Percentiles rank a stretch among this genome's conserved stretches.
Evolutionary conservation across 1,140 invertebrate species (phyloP).

Genomic region (Diuraphis noxia): DNA sequence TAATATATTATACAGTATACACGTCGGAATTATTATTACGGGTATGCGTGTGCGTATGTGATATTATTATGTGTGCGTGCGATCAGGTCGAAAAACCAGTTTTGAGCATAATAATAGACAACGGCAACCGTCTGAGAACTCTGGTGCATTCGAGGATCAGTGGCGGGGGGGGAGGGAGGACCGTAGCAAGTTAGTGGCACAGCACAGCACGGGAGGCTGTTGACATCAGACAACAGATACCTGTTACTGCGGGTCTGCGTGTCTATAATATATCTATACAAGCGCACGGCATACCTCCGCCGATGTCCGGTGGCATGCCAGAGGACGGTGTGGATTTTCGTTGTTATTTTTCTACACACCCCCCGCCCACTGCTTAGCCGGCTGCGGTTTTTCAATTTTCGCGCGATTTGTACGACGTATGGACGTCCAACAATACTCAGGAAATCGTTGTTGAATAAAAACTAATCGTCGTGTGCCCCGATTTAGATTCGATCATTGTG

Average conservation of each 20-base stretch:
- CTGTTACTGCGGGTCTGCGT: constrained; percentile 3
- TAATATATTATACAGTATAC: not conserved
- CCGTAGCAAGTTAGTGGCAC: constrained; percentile 3
- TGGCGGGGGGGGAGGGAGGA: too few species aligned
- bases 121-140: constrained; percentile 11
- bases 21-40: not conserved
- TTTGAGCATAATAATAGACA: constrained; percentile 15
- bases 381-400: not conserved
- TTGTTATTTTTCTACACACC: not conserved
- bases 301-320: not conserved
- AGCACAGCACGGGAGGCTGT: constrained; percentile 48
- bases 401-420: not conserved
- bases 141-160: not conserved
- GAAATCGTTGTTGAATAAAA: not conserved
- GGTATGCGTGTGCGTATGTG: not conserved
- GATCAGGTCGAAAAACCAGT: constrained; percentile 44
- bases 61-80: not conserved
- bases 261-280: not conserved
- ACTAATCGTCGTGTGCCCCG: not conserved
- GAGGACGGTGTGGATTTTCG: not conserved
- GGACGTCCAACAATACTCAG: not conserved
- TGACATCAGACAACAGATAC: constrained; percentile 46
- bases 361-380: not conserved
- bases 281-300: not conserved
- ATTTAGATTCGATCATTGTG: not conserved